Base-by-base conservation (phyloP, 1,140 invertebrate genomes). In the Chironomus tepperi region DNA sequence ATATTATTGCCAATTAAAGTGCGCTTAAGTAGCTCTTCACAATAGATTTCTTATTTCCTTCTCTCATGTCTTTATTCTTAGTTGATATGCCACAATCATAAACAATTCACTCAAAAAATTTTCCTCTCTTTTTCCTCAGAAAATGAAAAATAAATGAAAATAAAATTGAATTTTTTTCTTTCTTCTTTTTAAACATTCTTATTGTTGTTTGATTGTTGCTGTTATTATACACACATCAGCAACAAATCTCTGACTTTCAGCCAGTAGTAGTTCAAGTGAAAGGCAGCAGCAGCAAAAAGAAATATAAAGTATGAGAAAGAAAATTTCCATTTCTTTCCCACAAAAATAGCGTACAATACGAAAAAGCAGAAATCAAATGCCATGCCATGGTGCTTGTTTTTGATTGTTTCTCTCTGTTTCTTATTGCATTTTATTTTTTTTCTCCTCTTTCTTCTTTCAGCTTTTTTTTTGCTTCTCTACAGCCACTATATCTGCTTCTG, bases 351-450 rank as follows among this genome's bases (percentile, higher is more conserved):
- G 19, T 9, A 21, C 10, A 70, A 16, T 18, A 19, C 65, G 65
- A 70, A 70, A 70, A 19, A 21, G 10, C 19, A 18, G 19, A 70
- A 70, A 70, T 70, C 65, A 70, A 57, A 57, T 57, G 65, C 65
- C 65, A 70, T 18, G 16, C 16, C 6, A 70, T 18, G 19, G 18
- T 70, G 16, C 19, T 18, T 70, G 65, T 70, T 70, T 70, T 70
- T 70, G 65, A 70, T 70, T 70, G 65, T 70, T 70, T 70, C 19
- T 70, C 16, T 70, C 16, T 70, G 65, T 70, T 70, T 70, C 65
- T 70, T 70, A 70, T 70, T 70, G 65, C 65, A 70, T 19, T 70
- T 70, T 9, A 9, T 70, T 67, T 70, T 70, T 18, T 18, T 21
- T 70, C 12, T 7, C 10, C 5, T 34, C 24, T 34, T 34, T 34